Evolutionary conservation across 92 coral and sea anemone genomes (phyloP), one percentile per base, ranked within the genome.

Genomic region (Umimayanthus chanpuru): DNA sequence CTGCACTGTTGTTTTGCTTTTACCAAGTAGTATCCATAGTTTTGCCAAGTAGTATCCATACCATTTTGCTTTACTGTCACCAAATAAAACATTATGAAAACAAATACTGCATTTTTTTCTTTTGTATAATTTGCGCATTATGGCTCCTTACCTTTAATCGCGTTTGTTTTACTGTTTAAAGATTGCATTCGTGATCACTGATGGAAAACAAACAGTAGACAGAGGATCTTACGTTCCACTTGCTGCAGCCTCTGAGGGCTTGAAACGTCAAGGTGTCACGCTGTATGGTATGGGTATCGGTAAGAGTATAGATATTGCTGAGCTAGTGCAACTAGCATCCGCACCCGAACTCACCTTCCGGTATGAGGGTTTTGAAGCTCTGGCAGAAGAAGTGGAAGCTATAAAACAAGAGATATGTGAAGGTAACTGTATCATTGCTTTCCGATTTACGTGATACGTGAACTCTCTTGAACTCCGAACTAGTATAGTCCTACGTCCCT

Each of bases 221-320:
- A 81, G 25, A 81, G 86, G 86, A 9, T 64, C 86, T 6, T 81
- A 66, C 23, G 49, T 36, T 10, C 58, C 73, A 11, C 86, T 66
- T 9, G 76, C 75, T 23, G 86, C 10, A 21, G 86, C 86, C 23
- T 81, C 86, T 6, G 86, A 66, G 38, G 86, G 86, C 21, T 81
- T 81, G 43, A 81, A 81, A 44, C n/a, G 55, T 66, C 39, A 66
- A 12, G 86, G 86, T 23, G 61, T 81, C 2, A 64, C 1, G 15
- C 58, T 81, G 8, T 81, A 81, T 30, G 76, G 86, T n/a, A 81
- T 81, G 86, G 86, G 86, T 21, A 81, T 81, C 36, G 86, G 86
- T 14, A 81, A 41, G 86, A 32, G 7, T 0, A 76, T 66, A 44
- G 76, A 81, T 81, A 0, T 36, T 16, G 86, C 38, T 65, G 86